Conservation (phyloP, 2,113 vertebrate genomes). For the Geothlypis trichas region DNA sequence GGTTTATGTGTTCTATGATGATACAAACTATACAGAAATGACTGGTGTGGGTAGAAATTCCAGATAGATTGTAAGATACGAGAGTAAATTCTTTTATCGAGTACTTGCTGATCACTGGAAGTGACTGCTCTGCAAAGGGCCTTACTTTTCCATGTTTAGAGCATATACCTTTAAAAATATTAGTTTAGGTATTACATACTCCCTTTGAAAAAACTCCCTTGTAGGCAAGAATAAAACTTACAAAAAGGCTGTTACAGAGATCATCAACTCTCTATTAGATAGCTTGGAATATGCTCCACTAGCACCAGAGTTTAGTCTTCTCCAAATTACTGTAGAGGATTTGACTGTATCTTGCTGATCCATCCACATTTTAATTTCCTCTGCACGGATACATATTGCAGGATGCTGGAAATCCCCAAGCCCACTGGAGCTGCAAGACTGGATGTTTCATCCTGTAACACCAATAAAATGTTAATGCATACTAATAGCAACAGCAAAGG, state of each 20-base stretch:
- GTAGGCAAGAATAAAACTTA: conserved; percentile 60
- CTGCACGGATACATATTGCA: conserved; percentile 64
- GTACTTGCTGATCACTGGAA: background rate
- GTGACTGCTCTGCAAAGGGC: background rate
- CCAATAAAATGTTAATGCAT: conserved; percentile 67
- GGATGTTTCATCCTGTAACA: conserved; percentile 62
- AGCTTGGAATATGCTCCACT: conserved; percentile 49
- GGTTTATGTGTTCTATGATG: rapidly evolving
- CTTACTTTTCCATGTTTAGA: background rate
- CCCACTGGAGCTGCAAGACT: conserved; percentile 65
- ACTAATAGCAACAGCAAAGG: conserved; percentile 62
- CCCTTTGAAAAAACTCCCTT: conserved; percentile 34
- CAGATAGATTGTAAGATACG: background rate
- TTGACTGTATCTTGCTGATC: conserved; percentile 70
- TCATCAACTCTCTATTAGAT: conserved; percentile 59
- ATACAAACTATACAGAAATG: background rate
- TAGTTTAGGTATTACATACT: conserved; percentile 1
- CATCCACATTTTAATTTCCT: conserved; percentile 72
- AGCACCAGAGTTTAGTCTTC: conserved; percentile 58
- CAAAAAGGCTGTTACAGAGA: conserved; percentile 59
- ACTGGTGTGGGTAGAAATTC: background rate
- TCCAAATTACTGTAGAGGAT: conserved; percentile 62
- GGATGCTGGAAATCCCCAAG: conserved; percentile 70
- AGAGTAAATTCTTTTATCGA: background rate
- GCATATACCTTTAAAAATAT: conserved; percentile 23